Evolutionary conservation across 1,140 invertebrate species (phyloP), one percentile per base, ranked within the genome.

Genomic region (Euglossa dilemma): DNA sequence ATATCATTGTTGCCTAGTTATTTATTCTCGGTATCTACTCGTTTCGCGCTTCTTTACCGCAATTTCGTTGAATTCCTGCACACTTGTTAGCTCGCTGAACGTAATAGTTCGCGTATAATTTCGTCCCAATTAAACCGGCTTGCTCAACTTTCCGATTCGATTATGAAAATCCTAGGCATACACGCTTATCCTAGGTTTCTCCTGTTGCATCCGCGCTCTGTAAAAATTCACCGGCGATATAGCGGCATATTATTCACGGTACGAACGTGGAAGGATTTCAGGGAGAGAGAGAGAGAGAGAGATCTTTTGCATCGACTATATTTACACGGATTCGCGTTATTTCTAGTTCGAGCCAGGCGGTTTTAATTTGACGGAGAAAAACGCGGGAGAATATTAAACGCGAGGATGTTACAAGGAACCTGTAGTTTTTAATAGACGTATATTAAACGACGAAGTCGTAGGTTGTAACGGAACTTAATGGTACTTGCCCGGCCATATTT

Each of bases 401-500:
- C 0, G 8, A 20, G 16, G 18, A 47, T 16, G 12, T 64, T 64
- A 4, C 12, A n/a, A 59, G 23, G 12, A 14, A 61, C 18, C 4
- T 20, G 16, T 11, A 45, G 20, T 66, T 66, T 66, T 23, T 45
- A 45, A 66, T 45, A n/a, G 12, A 45, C 25, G 43, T 47, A 67
- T 16, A n/a, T 45, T 23, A 59, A 71, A 52, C 9, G 45, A 47
- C 9, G 25, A 75, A 50, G 16, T 50, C 63, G 45, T 20, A 14
- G 16, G 5, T 63, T 7, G 54, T 47, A 59, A 25, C 23, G 20
- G 16, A 47, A 61, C 25, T 18, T 36, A 75, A 77, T 54, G 47
- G 47, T 52, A 66, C 6, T 36, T 77, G 12, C 23, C 43, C 6
- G 74, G 50, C 8, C 20, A 52, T 66, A 77, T 77, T 77, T 77